phyloP scores from a whole-genome alignment of 2,797 vertebrate genomes.

The Parotocinclus haroldoi region DNA sequence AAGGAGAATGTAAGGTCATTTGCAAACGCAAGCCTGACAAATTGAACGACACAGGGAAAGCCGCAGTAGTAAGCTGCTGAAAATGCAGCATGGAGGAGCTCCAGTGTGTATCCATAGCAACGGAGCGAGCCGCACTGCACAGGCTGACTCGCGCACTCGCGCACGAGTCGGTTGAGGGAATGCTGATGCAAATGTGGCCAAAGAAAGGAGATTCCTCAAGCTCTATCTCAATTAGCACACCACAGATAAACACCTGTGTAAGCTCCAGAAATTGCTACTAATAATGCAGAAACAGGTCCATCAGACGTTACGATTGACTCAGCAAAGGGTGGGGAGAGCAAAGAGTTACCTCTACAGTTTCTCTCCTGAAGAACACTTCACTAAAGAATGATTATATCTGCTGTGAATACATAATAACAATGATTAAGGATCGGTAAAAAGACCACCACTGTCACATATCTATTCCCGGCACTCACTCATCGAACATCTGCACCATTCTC shows the following conservation, averaged over 20 bases:
- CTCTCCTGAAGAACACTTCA: neutral
- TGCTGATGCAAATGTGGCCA: constrained; percentile 16
- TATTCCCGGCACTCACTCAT: no score
- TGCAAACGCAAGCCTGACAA: constrained; percentile 43
- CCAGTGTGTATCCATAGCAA: constrained; percentile 41
- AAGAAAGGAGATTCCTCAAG: constrained; percentile 16
- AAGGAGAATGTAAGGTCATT: constrained; percentile 38
- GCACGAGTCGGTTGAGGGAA: neutral
- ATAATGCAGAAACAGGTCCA: constrained; percentile 22
- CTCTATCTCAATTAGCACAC: constrained; percentile 15
- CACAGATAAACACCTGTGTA: constrained; percentile 1
- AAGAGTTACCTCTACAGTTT: no score
- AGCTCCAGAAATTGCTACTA: constrained; percentile 23
- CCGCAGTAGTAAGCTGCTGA: neutral
- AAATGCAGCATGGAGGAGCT: constrained; percentile 23
- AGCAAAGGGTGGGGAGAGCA: no score
- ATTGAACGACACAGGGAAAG: constrained; percentile 9
- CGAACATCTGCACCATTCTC: no score
- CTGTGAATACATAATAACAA: no score
- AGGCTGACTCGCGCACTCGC: constrained; percentile 21
- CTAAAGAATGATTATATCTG: no score
- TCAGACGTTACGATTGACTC: neutral
- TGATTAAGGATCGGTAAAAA: no score
- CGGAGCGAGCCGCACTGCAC: constrained; percentile 12
- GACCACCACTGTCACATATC: no score